Conservation (phyloP, 2,797 vertebrate species). For the Mus minutoides region DNA sequence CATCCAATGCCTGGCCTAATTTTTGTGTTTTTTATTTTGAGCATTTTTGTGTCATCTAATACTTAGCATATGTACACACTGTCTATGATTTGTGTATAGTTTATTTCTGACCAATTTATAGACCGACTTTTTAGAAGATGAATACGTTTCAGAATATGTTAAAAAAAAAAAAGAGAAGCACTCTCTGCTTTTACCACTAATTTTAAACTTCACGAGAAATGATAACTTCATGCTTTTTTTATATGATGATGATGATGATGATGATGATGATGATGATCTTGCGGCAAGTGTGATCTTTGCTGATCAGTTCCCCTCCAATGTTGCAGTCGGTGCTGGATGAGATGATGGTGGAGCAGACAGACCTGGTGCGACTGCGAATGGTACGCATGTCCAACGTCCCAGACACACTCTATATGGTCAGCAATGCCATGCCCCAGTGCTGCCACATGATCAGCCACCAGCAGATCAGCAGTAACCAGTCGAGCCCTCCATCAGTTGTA, state of each 20-base stretch:
- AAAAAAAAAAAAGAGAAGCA: constrained; percentile 5
- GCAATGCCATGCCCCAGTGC: constrained; percentile 96
- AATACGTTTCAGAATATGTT: constrained; percentile 19
- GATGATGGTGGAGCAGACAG: constrained; percentile 99
- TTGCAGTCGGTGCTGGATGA: constrained; percentile 96
- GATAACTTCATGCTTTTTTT: constrained; percentile 38
- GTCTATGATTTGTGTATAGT: constrained; percentile 50
- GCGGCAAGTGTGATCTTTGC: not conserved
- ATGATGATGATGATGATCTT: too few species aligned
- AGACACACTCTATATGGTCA: constrained; percentile 99
- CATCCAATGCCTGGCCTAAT: not conserved
- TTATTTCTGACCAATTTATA: constrained; percentile 50
- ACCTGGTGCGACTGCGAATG: constrained; percentile 96
- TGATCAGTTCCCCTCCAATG: constrained; percentile 47
- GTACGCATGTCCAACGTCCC: constrained; percentile 99
- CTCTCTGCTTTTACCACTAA: constrained; percentile 29
- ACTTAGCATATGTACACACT: constrained; percentile 6
- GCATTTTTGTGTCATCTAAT: constrained; percentile 15
- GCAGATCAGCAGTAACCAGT: constrained; percentile 93
- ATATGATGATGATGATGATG: not conserved
- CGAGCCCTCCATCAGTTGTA: constrained; percentile 95
- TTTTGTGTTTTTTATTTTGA: constrained; percentile 38
- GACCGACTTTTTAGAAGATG: constrained; percentile 17
- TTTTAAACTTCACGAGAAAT: constrained; percentile 28
- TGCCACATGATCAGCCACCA: constrained; percentile 98